These are phyloP conservation scores for Pimpla rufipes DNA, from an alignment of 2,888 invertebrate species.

Conservation along the genomic window DNA sequence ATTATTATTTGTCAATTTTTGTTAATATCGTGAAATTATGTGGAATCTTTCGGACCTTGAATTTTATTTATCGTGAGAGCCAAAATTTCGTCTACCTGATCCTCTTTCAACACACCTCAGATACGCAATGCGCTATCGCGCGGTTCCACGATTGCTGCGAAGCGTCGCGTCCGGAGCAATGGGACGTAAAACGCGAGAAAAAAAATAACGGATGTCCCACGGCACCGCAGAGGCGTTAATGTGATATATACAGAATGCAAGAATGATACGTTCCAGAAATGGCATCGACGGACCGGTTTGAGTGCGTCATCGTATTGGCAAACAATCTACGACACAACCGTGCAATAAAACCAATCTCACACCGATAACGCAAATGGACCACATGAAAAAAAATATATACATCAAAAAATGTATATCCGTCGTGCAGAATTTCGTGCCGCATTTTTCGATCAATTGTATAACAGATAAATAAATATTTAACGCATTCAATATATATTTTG, in stretches of 20 bases:
- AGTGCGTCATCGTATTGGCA: background rate
- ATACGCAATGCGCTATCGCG: background rate
- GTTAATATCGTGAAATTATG: too few relatives aligned
- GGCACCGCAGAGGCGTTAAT: conserved; percentile 18
- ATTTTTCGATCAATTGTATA: too few relatives aligned
- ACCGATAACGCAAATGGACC: background rate
- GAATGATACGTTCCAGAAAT: conserved; percentile 31
- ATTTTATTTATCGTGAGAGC: too few relatives aligned
- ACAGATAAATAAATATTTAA: too few relatives aligned
- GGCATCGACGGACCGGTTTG: conserved; percentile 28
- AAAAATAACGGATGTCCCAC: background rate
- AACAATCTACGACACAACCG: background rate
- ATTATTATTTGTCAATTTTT: too few relatives aligned
- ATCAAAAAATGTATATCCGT: too few relatives aligned
- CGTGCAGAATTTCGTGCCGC: too few relatives aligned
- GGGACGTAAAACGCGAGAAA: background rate
- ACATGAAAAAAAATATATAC: too few relatives aligned
- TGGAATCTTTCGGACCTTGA: too few relatives aligned
- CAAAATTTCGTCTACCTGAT: too few relatives aligned
- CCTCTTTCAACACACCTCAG: background rate
- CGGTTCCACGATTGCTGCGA: background rate
- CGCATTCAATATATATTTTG: too few relatives aligned
- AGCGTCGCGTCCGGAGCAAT: background rate
- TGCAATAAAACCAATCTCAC: background rate
- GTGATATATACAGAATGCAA: background rate